phyloP scores from a whole-genome alignment of 2,888 invertebrate species.

The Amphipoea lucens region DNA sequence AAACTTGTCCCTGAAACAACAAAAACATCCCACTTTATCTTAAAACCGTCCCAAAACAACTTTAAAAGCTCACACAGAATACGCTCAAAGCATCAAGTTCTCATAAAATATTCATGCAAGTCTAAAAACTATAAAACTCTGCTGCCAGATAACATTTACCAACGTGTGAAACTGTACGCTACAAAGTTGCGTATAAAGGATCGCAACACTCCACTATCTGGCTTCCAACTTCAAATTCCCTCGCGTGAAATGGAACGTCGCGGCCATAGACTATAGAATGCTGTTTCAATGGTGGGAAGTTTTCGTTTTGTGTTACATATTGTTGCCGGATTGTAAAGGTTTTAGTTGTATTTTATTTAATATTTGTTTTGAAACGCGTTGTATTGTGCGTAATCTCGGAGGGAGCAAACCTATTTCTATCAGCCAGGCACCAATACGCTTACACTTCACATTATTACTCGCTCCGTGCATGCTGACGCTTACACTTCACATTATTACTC shows the following conservation, averaged over 20 bases:
- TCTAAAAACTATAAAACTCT: conserved; percentile 49
- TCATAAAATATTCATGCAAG: conserved; percentile 47
- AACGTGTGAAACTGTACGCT: conserved; percentile 51
- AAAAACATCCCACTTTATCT: background rate
- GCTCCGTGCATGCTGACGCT: too few relatives aligned
- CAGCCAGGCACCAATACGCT: too few relatives aligned
- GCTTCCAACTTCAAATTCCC: conserved; percentile 58
- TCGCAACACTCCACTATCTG: conserved; percentile 59
- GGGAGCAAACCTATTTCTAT: too few relatives aligned
- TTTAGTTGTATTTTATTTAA: background rate
- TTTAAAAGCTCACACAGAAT: conserved; percentile 23
- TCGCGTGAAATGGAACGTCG: conserved; percentile 55
- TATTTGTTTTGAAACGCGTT: background rate
- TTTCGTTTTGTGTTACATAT: conserved; percentile 38
- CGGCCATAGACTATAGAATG: conserved; percentile 52
- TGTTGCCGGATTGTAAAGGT: conserved; percentile 21
- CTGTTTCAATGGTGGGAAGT: conserved; percentile 46
- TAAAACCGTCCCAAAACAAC: conserved; percentile 4
- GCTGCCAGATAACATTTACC: conserved; percentile 52
- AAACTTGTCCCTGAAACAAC: background rate
- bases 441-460: too few relatives aligned
- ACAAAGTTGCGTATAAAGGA: conserved; percentile 64
- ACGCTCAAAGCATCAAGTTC: conserved; percentile 31
- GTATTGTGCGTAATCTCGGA: background rate
- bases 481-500: too few relatives aligned